These are phyloP conservation scores for Chiloscyllium plagiosum DNA, from an alignment of 2,113 vertebrate species.

Conservation along the genomic window DNA sequence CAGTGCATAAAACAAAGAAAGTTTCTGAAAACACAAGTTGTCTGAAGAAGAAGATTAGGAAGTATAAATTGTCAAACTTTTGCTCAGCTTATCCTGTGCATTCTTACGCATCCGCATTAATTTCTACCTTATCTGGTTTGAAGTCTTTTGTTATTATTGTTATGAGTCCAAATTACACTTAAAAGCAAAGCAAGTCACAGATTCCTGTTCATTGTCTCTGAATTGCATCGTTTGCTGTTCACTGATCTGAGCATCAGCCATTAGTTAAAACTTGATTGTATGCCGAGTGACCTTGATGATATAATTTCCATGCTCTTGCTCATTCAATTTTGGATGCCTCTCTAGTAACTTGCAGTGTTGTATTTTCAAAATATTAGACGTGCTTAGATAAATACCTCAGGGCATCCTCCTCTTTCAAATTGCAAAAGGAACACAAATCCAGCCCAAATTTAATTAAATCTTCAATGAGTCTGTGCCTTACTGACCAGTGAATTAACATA, in stretches of 20 bases:
- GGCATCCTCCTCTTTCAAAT: constrained; percentile 22
- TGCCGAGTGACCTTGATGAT: neutral
- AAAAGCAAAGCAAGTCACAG: neutral
- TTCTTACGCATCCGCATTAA: neutral
- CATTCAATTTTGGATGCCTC: neutral
- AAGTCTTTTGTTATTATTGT: neutral
- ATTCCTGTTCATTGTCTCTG: neutral
- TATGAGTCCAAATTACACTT: neutral
- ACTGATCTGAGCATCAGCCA: neutral
- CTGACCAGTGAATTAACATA: constrained; percentile 34
- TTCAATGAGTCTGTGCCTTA: constrained; percentile 1
- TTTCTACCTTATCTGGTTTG: neutral
- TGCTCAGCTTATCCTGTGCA: neutral
- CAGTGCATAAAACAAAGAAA: too few species aligned
- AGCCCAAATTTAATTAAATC: constrained; percentile 36
- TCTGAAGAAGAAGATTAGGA: neutral
- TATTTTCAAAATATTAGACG: constrained; percentile 21
- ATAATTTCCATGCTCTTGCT: neutral
- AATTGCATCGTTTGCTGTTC: neutral
- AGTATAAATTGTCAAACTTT: neutral
- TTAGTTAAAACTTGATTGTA: neutral
- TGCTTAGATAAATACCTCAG: constrained; percentile 18
- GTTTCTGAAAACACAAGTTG: neutral
- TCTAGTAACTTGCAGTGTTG: neutral
- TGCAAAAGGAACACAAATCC: constrained; percentile 25